A percentile compares a stretch with the other conserved stretches of the same genome.
Conservation (phyloP, 1,140 invertebrate genomes). For the Bombus waltoni region DNA sequence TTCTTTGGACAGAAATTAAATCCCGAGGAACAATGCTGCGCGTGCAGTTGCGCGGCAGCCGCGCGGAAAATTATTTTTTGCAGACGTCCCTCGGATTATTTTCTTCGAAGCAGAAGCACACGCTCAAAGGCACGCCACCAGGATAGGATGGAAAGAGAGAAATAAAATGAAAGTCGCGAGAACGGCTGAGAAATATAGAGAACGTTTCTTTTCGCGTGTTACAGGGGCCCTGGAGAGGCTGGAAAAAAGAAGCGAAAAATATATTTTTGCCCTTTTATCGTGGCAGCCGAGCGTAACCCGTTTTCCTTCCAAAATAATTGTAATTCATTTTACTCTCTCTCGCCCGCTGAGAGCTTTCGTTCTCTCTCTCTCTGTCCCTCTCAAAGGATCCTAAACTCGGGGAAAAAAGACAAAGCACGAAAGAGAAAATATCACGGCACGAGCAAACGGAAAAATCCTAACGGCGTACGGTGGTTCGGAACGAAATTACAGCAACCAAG, state of each 20-base stretch:
- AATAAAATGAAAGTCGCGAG: constrained; percentile 57
- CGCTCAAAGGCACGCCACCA: constrained; percentile 5
- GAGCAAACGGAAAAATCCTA: background rate
- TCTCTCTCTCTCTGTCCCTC: background rate
- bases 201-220: constrained; percentile 35
- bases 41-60: constrained; percentile 41
- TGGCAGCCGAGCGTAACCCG: constrained; percentile 8
- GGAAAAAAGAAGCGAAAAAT: constrained; percentile 33
- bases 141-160: background rate
- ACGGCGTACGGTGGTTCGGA: background rate
- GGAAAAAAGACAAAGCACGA: background rate
- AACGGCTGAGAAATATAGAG: constrained; percentile 44
- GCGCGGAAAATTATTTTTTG: constrained; percentile 53
- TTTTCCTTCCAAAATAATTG: constrained; percentile 47
- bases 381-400: background rate
- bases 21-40: constrained; percentile 43
- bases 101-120: constrained; percentile 38
- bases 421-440: background rate
- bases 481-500: constrained; percentile 1
- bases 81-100: constrained; percentile 45
- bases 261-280: constrained; percentile 46
- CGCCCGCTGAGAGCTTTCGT: background rate
- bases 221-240: background rate
- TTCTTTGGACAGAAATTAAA: constrained; percentile 49
- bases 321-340: constrained; percentile 40